Conservation (phyloP, 2,113 vertebrate genomes). For the Notiomystis cincta region DNA sequence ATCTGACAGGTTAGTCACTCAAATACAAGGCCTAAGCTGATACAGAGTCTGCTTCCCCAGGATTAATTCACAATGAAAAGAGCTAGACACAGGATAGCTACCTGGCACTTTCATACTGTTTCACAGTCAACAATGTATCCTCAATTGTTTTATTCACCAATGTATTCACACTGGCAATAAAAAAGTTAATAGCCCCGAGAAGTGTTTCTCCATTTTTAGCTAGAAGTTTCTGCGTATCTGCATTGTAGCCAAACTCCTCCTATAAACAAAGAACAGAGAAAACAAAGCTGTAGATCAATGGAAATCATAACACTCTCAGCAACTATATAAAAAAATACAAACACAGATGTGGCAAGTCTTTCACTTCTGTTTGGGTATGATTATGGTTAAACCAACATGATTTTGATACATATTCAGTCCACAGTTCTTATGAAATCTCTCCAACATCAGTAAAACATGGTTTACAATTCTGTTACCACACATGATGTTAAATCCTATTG, state of each 20-base stretch:
- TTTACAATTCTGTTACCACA: background rate
- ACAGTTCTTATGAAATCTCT: background rate
- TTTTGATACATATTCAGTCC: background rate
- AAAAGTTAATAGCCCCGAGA: constrained; percentile 94
- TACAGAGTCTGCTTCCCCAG: background rate
- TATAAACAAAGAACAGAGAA: constrained; percentile 70
- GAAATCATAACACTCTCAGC: background rate
- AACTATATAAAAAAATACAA: background rate
- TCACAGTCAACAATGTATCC: constrained; percentile 94
- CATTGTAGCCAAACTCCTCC: constrained; percentile 99
- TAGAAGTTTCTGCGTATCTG: constrained; percentile 95
- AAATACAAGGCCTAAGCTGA: background rate
- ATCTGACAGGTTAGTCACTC: background rate
- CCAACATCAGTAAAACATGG: background rate
- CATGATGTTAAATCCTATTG: background rate
- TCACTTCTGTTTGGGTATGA: background rate
- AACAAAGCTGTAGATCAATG: constrained; percentile 31
- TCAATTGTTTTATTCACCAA: constrained; percentile 98
- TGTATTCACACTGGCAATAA: constrained; percentile 93
- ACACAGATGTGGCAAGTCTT: background rate
- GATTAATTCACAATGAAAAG: background rate
- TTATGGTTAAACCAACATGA: background rate
- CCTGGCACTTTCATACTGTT: constrained; percentile 96
- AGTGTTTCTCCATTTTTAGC: constrained; percentile 97
- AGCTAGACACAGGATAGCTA: constrained; percentile 54